Percentiles rank a stretch among this genome's conserved stretches.
phyloP scores from a whole-genome alignment of 2,888 invertebrate species.

The Mongoloraphidia duomilia region DNA sequence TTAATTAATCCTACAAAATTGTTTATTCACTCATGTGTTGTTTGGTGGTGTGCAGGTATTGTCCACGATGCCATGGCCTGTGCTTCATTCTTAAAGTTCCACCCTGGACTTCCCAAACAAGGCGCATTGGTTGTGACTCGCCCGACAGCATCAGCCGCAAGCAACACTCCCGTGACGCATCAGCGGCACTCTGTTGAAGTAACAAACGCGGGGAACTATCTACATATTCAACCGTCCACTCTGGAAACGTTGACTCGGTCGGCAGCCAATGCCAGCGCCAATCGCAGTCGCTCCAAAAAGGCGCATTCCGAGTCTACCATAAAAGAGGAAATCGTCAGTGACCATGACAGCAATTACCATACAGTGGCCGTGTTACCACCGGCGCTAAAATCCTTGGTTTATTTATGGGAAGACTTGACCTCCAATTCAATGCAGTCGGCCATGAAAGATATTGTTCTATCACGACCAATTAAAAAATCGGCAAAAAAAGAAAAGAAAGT shows the following conservation, averaged over 20 bases:
- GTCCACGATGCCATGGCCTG: conserved; percentile 98
- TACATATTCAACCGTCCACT: conserved; percentile 65
- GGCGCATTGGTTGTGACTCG: conserved; percentile 61
- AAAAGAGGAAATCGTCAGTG: conserved; percentile 23
- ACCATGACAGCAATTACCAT: conserved; percentile 31
- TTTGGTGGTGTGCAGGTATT: conserved; percentile 40
- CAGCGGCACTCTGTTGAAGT: conserved; percentile 87
- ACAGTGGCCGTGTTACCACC: conserved; percentile 70
- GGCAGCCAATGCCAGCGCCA: conserved; percentile 64
- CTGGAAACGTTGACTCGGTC: conserved; percentile 63
- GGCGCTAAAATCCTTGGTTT: conserved; percentile 73
- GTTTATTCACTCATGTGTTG: conserved; percentile 1
- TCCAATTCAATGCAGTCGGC: conserved; percentile 50
- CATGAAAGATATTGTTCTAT: conserved; percentile 42
- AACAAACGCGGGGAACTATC: conserved; percentile 48
- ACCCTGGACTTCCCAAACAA: conserved; percentile 71
- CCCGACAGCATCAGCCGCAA: conserved; percentile 26
- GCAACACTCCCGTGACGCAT: conserved; percentile 31
- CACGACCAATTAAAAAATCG: conserved; percentile 32
- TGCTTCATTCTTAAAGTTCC: conserved; percentile 90
- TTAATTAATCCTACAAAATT: neutral
- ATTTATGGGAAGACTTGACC: conserved; percentile 79
- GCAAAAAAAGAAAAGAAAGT: conserved; percentile 21
- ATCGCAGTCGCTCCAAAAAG: conserved; percentile 42
- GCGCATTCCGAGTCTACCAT: conserved; percentile 18